Percentiles rank a stretch among this genome's conserved stretches.
These are phyloP conservation scores for Triops longicaudatus DNA, from an alignment of 1,140 invertebrate genomes.

Conservation along the genomic window DNA sequence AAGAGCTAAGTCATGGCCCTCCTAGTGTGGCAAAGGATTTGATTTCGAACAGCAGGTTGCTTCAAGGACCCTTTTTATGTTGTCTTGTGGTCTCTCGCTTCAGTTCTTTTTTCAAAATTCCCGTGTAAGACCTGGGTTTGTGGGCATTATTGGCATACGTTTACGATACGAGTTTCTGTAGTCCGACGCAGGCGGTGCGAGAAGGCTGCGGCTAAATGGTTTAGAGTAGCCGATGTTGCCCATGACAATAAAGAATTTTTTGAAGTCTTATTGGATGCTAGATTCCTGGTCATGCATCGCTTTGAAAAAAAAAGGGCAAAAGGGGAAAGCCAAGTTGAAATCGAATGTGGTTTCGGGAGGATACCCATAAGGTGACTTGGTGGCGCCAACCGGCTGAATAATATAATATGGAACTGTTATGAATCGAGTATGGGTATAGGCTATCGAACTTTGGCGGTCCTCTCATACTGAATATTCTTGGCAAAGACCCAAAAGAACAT, in stretches of 20 bases:
- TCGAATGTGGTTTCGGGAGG: neutral
- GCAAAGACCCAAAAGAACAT: no score
- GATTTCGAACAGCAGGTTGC: conserved; percentile 8
- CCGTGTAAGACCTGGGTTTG: neutral
- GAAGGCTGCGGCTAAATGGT: neutral
- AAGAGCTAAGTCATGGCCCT: conserved; percentile 7
- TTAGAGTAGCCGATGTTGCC: neutral
- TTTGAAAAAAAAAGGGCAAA: neutral
- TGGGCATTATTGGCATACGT: conserved; percentile 2
- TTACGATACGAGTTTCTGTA: neutral
- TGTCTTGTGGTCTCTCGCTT: neutral
- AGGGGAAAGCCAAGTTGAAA: neutral
- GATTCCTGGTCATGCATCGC: neutral
- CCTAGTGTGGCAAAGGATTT: neutral
- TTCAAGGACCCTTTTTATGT: conserved; percentile 2
- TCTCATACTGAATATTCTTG: no score
- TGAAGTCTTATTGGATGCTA: neutral
- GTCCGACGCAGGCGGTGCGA: neutral
- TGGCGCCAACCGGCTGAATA: neutral
- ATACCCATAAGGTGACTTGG: neutral
- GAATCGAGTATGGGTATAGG: no score
- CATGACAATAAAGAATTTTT: neutral
- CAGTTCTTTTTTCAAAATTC: neutral
- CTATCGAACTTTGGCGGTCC: no score
- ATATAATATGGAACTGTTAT: neutral